Evolutionary conservation across 2,113 vertebrate species (phyloP), one percentile per base, ranked within the genome.

Genomic region (Oceanodroma tethys): DNA sequence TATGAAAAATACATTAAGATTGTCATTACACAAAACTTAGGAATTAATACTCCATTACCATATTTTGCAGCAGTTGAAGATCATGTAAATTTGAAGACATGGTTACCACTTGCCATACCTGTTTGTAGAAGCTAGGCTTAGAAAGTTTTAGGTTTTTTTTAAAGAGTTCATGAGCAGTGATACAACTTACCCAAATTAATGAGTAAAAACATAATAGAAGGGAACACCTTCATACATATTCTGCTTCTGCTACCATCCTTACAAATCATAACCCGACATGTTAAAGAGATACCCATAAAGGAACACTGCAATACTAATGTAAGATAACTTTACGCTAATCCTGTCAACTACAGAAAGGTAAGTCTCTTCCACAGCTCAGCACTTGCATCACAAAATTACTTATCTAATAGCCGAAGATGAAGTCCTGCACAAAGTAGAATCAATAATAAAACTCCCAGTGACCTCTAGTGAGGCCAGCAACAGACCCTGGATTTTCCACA

Each of bases 1-100:
- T 99, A 84, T 16, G 23, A 95, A 97, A 60, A 97, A 91, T 52
- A 91, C 12, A 96, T 82, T 20, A 53, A 48, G 38, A 81, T 11
- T 59, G 65, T 53, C 63, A 90, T 38, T 89, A 45, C 18, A 76
- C 26, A 76, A 53, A 70, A 52, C 0, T 7, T 47, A 53, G 55
- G 90, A 71, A 68, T 50, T 47, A 67, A 29, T 52, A 70, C 18
- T 23, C 27, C 5, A 4, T 66, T 62, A 65, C 18, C 5, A 4
- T 26, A 79, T 87, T 65, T 65, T 90, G 53, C 34, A 93, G 43
- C 40, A 75, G 45, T 10, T 73, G 43, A 85, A 67, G 27, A 56
- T 32, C 5, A 52, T 5, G 21, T 78, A 74, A 71, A 85, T 75
- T 45, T 68, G 62, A 78, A 79, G 40, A 58, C 15, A 34, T 6